Conservation (phyloP, 2,113 vertebrate species). For the Callipepla squamata region DNA sequence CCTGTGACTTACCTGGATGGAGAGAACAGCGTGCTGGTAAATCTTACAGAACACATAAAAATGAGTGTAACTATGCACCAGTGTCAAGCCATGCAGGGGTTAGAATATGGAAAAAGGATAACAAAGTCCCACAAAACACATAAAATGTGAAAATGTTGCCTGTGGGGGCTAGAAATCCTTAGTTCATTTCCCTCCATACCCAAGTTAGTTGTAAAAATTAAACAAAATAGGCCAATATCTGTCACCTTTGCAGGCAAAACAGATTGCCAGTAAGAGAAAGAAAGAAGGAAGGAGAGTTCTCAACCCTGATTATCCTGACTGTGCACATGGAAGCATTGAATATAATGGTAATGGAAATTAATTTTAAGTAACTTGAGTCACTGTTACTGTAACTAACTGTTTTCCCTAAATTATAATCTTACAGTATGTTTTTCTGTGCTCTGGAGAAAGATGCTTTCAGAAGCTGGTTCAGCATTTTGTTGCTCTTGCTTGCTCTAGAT, state of each 20-base stretch:
- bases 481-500: background rate
- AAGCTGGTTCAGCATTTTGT: background rate
- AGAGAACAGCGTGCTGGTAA: background rate
- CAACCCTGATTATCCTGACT: background rate
- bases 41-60: background rate
- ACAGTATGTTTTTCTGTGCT: background rate
- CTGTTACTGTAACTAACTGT: background rate
- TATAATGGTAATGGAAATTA: background rate
- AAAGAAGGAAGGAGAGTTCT: background rate
- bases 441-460: background rate
- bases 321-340: background rate
- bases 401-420: background rate
- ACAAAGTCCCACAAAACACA: background rate
- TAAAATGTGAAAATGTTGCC: background rate
- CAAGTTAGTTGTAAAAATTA: background rate
- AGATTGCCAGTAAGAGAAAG: background rate
- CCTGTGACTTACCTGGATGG: background rate
- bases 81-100: background rate
- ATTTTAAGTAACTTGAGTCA: background rate
- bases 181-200: background rate
- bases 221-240: background rate
- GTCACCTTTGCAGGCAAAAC: background rate
- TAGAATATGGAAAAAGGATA: background rate
- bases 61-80: background rate
- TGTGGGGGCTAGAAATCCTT: background rate